phyloP scores from a whole-genome alignment of 2,888 invertebrate species.

The Drosophila prostipennis region DNA sequence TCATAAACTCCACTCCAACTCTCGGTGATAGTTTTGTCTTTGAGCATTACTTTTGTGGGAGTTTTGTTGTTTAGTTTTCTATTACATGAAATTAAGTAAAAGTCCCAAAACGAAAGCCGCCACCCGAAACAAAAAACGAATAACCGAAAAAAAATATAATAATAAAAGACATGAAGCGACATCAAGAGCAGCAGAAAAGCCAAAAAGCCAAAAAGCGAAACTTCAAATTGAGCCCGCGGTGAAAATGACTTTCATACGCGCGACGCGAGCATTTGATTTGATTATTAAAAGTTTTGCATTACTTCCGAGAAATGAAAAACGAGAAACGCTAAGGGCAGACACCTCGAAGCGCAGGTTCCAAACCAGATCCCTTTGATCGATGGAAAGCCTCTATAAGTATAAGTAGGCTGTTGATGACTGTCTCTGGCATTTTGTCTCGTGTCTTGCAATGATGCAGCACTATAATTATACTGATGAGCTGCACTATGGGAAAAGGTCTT shows the following conservation, averaged over 20 bases:
- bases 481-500: conserved; percentile 8
- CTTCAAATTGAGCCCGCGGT: conserved; percentile 47
- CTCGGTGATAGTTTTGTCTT: conserved; percentile 68
- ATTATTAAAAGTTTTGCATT: conserved; percentile 79
- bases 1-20: conserved; percentile 35
- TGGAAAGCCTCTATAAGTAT: conserved; percentile 38
- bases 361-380: conserved; percentile 37
- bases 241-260: conserved; percentile 71
- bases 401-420: conserved; percentile 43
- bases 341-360: conserved; percentile 20
- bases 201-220: conserved; percentile 39
- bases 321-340: conserved; percentile 4
- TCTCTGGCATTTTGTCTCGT: conserved; percentile 53
- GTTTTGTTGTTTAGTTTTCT: conserved; percentile 57
- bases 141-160: conserved; percentile 28
- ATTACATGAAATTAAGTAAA: conserved; percentile 74
- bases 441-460: conserved; percentile 67
- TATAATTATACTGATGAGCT: conserved; percentile 35
- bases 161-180: conserved; percentile 35
- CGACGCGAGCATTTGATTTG: conserved; percentile 70
- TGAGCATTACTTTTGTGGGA: conserved; percentile 55
- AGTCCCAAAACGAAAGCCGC: conserved; percentile 72
- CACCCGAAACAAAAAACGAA: conserved; percentile 23
- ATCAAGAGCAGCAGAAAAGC: conserved; percentile 32
- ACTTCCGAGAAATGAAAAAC: conserved; percentile 63